Conservation (phyloP, 2,888 invertebrate genomes). For the Portevinia maculata region DNA sequence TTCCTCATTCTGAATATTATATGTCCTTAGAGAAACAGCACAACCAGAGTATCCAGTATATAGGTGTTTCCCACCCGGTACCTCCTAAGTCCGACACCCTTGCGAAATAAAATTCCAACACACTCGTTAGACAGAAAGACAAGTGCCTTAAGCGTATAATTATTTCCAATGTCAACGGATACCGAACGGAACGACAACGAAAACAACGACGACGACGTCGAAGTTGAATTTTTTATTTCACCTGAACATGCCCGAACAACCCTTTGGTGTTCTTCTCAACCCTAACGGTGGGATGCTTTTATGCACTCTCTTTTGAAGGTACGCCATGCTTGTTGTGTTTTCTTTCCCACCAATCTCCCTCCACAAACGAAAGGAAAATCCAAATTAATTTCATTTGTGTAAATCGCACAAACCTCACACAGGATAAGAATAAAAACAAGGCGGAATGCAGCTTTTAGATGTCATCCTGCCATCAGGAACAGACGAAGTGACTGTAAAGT, state of each 20-base stretch:
- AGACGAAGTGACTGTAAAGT: slow-evolving; percentile 46
- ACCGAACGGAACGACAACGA: slow-evolving; percentile 29
- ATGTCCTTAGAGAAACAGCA: slow-evolving; percentile 48
- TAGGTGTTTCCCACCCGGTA: background rate
- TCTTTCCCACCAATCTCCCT: slow-evolving; percentile 2
- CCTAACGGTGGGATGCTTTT: background rate
- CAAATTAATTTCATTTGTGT: slow-evolving; percentile 73
- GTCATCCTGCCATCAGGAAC: slow-evolving; percentile 62
- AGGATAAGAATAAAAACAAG: slow-evolving; percentile 28
- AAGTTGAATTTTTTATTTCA: slow-evolving; percentile 36
- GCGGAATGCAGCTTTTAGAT: slow-evolving; percentile 42
- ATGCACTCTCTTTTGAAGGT: slow-evolving; percentile 10
- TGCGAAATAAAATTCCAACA: slow-evolving; percentile 53
- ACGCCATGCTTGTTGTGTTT: slow-evolving; percentile 15
- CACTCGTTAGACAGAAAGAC: slow-evolving; percentile 64
- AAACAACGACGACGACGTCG: slow-evolving; percentile 14
- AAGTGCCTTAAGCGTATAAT: slow-evolving; percentile 72
- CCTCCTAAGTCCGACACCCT: slow-evolving; percentile 3
- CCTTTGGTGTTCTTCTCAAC: background rate
- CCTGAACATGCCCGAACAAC: slow-evolving; percentile 33
- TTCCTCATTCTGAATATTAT: slow-evolving; percentile 27
- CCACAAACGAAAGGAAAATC: slow-evolving; percentile 44
- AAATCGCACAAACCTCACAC: slow-evolving; percentile 57
- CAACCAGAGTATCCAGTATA: background rate
- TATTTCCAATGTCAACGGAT: slow-evolving; percentile 73